phyloP scores from a whole-genome alignment of 2,113 vertebrate species.

The Chroicocephalus ridibundus region DNA sequence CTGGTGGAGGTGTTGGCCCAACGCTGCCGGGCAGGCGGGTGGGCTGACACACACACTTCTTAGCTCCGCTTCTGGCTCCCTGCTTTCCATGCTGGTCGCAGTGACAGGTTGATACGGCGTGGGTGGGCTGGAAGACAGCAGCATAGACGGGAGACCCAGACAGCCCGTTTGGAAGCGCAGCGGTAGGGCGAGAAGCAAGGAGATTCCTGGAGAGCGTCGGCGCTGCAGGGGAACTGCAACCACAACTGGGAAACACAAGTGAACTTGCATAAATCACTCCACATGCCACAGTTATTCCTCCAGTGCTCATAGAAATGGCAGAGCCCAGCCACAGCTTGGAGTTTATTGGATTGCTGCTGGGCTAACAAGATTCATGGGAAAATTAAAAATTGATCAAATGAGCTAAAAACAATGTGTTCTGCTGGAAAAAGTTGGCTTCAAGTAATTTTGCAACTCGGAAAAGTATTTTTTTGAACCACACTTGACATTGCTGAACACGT shows the following conservation, averaged over 20 bases:
- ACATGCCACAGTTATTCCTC: not conserved
- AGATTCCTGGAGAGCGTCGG: constrained; percentile 16
- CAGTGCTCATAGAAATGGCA: not conserved
- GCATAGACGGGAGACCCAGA: not conserved
- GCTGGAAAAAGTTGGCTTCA: not conserved
- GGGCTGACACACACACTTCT: not conserved
- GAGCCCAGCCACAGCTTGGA: not conserved
- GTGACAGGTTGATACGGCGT: not conserved
- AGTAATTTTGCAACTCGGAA: not conserved
- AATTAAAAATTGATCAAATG: constrained; percentile 52
- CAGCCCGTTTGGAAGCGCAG: not conserved
- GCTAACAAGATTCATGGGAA: constrained; percentile 42
- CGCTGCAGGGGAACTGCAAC: not conserved
- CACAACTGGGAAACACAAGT: constrained; percentile 30
- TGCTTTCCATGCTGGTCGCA: accelerated
- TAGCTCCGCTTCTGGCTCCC: not conserved
- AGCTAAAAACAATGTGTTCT: constrained; percentile 48
- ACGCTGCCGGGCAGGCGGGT: not conserved
- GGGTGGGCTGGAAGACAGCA: not conserved
- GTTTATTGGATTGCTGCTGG: constrained; percentile 41
- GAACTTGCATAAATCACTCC: constrained; percentile 27
- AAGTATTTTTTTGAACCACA: not conserved
- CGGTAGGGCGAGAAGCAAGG: not conserved
- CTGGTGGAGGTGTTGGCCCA: not conserved
- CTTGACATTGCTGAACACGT: not conserved